These are phyloP conservation scores for Lobophora halterata DNA, from an alignment of 2,888 invertebrate species.

Conservation along the genomic window DNA sequence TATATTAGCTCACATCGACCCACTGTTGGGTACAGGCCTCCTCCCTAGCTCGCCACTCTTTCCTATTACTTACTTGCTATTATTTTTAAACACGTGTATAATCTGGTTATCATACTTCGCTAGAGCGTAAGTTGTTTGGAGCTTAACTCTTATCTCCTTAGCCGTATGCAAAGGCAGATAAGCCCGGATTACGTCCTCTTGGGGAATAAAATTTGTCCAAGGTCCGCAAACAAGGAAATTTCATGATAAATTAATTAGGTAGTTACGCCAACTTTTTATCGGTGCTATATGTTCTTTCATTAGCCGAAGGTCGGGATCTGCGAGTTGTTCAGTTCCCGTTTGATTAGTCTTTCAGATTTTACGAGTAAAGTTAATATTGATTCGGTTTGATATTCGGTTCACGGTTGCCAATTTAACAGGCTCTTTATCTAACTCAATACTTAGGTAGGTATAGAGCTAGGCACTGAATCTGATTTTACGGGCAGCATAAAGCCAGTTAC, in stretches of 20 bases:
- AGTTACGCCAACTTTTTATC: conserved; percentile 8
- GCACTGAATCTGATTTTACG: no score
- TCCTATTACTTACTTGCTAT: no score
- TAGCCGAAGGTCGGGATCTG: no score
- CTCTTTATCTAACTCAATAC: conserved; percentile 3
- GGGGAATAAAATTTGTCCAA: conserved; percentile 24
- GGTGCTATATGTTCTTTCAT: not conserved
- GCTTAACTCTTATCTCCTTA: conserved; percentile 29
- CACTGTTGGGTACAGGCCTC: no score
- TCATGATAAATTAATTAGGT: conserved; percentile 16
- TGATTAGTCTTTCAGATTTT: conserved; percentile 11
- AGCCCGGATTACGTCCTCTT: conserved; percentile 22
- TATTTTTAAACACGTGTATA: no score
- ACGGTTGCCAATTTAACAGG: conserved; percentile 2
- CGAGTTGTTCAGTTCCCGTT: conserved; percentile 1
- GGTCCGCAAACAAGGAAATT: conserved; percentile 18
- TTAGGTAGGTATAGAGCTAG: no score
- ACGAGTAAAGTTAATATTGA: conserved; percentile 11
- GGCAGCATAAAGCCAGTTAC: no score
- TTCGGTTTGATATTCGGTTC: conserved; percentile 1
- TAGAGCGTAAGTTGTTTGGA: conserved; percentile 16
- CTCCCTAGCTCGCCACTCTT: no score
- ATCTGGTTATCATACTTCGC: no score
- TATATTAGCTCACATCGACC: no score
- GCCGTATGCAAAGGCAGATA: conserved; percentile 26